A percentile compares a stretch with the other conserved stretches of the same genome.
phyloP scores from a whole-genome alignment of 2,113 vertebrate genomes.

The Capreolus pygargus region DNA sequence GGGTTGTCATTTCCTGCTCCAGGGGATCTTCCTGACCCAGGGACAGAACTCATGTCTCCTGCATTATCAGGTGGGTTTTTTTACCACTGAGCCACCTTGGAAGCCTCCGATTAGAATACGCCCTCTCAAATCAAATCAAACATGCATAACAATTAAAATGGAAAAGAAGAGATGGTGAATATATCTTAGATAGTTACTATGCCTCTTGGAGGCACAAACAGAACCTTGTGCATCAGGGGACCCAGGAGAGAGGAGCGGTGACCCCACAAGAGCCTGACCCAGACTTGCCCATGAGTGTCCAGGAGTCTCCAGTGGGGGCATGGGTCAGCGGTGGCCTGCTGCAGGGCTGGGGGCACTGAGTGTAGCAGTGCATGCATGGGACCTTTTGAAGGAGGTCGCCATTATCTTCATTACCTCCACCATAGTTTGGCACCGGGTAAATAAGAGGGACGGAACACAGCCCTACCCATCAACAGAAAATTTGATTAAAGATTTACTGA shows the following conservation, averaged over 20 bases:
- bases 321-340: neutral
- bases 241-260: neutral
- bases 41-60: neutral
- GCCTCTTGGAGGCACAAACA: neutral
- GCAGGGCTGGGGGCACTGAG: neutral
- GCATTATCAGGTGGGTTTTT: neutral
- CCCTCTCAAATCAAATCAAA: neutral
- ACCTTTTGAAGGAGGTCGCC: neutral
- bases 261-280: neutral
- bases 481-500: no score
- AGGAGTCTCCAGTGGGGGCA: neutral
- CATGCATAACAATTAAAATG: neutral
- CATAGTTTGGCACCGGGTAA: neutral
- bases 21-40: neutral
- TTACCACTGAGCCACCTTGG: neutral
- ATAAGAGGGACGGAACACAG: neutral
- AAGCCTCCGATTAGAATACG: neutral
- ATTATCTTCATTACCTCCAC: neutral
- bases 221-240: neutral
- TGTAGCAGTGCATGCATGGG: neutral
- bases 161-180: neutral
- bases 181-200: neutral
- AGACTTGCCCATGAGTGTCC: neutral
- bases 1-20: neutral
- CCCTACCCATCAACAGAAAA: neutral